These are phyloP conservation scores for Phragmatobia fuliginosa DNA, from an alignment of 2,888 invertebrate genomes.

Conservation along the genomic window DNA sequence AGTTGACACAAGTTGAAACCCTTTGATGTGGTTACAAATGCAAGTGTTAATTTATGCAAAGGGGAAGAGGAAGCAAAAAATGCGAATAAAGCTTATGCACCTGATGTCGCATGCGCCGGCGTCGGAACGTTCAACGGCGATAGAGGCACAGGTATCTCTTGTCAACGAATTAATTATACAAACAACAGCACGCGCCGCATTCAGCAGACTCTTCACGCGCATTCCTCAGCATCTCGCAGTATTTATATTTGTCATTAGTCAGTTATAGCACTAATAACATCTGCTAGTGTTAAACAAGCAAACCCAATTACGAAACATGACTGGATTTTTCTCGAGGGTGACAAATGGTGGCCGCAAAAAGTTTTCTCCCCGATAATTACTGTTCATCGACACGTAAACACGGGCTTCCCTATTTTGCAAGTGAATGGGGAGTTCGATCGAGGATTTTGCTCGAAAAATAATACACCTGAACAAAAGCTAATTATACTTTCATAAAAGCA, in stretches of 20 bases:
- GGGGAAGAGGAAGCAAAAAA: slow-evolving; percentile 82
- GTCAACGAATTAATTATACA: slow-evolving; percentile 80
- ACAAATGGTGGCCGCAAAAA: slow-evolving; percentile 62
- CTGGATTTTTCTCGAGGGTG: slow-evolving; percentile 64
- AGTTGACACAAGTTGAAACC: slow-evolving; percentile 19
- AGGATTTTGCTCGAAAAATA: slow-evolving; percentile 71
- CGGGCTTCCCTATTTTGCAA: slow-evolving; percentile 71
- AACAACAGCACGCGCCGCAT: slow-evolving; percentile 69
- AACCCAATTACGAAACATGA: slow-evolving; percentile 76
- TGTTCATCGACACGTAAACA: slow-evolving; percentile 78
- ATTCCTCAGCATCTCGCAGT: slow-evolving; percentile 55
- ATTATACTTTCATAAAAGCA: slow-evolving; percentile 76
- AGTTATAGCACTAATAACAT: slow-evolving; percentile 24
- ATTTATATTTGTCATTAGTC: slow-evolving; percentile 61
- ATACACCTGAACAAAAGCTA: slow-evolving; percentile 79
- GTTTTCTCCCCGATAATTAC: slow-evolving; percentile 69
- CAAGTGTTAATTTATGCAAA: slow-evolving; percentile 84
- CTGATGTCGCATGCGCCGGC: slow-evolving; percentile 76
- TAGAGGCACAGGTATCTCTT: slow-evolving; percentile 56
- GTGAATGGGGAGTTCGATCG: slow-evolving; percentile 65
- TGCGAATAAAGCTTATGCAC: slow-evolving; percentile 84
- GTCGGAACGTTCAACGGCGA: slow-evolving; percentile 58
- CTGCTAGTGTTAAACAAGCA: slow-evolving; percentile 39
- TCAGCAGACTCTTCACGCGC: slow-evolving; percentile 58
- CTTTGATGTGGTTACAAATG: slow-evolving; percentile 59